phyloP scores from a whole-genome alignment of 2,797 vertebrate species.

The Alca torda region DNA sequence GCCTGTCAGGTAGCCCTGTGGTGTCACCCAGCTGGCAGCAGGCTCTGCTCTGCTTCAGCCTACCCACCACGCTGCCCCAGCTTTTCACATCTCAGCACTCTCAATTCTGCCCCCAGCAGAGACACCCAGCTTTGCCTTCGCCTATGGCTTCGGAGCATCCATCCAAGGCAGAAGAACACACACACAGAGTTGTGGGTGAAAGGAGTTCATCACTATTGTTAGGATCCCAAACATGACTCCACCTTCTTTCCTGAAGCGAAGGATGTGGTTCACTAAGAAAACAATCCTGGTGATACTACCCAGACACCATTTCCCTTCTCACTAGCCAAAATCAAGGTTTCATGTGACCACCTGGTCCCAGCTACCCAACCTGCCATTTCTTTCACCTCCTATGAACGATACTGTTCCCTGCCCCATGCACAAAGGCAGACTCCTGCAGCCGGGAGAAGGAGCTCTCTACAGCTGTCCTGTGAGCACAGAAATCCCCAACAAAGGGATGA shows the following conservation, averaged over 20 bases:
- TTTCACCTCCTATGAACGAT: background rate
- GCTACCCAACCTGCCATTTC: background rate
- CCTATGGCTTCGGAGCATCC: background rate
- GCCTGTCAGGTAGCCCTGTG: background rate
- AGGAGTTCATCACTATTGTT: background rate
- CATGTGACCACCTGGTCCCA: rapidly evolving
- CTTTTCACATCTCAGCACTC: background rate
- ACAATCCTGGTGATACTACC: background rate
- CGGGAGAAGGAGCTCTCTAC: background rate
- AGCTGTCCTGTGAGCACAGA: background rate
- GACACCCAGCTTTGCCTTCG: background rate
- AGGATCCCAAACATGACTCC: background rate
- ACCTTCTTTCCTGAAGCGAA: background rate
- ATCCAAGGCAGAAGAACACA: background rate
- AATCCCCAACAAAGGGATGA: background rate
- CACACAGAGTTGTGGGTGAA: background rate
- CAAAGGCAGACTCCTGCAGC: background rate
- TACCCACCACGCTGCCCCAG: rapidly evolving
- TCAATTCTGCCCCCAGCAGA: background rate
- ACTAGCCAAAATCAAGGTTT: background rate
- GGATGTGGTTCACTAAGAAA: background rate
- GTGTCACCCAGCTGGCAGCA: background rate
- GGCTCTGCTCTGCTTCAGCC: background rate
- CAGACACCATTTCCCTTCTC: background rate
- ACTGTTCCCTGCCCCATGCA: background rate